phyloP scores from a whole-genome alignment of 2,888 invertebrate genomes.

The Boloria euphrosyne region DNA sequence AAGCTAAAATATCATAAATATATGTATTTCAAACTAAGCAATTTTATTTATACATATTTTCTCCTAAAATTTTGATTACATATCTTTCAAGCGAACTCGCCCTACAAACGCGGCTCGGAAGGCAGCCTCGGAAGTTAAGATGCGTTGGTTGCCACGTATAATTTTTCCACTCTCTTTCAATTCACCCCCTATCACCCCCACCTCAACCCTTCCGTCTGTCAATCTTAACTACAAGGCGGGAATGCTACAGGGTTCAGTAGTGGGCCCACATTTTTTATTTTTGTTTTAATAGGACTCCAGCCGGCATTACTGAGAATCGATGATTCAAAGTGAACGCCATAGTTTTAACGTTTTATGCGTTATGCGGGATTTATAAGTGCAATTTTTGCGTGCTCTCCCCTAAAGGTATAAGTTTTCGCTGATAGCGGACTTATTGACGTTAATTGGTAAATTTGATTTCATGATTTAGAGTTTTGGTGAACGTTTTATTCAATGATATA shows the following conservation, averaged over 20 bases:
- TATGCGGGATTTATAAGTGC: constrained; percentile 40
- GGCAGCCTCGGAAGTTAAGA: constrained; percentile 77
- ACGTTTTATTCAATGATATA: constrained; percentile 10
- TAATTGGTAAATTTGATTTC: constrained; percentile 41
- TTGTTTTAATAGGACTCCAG: constrained; percentile 67
- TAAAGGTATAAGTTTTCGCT: constrained; percentile 33
- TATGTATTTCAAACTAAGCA: background rate
- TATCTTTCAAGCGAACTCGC: constrained; percentile 44
- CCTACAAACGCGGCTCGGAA: constrained; percentile 58
- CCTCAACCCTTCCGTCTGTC: constrained; percentile 79
- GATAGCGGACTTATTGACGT: constrained; percentile 39
- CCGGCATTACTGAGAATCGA: constrained; percentile 64
- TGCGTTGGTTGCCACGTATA: constrained; percentile 80
- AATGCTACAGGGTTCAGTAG: constrained; percentile 68
- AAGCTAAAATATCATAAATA: background rate
- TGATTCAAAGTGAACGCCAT: constrained; percentile 54
- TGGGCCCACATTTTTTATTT: constrained; percentile 66
- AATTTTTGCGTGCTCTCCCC: constrained; percentile 37
- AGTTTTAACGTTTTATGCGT: constrained; percentile 43
- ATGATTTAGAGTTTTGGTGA: constrained; percentile 28
- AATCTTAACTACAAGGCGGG: constrained; percentile 79
- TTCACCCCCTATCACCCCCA: constrained; percentile 62
- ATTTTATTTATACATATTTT: background rate
- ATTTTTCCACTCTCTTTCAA: constrained; percentile 79
- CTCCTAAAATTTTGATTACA: constrained; percentile 12